Conservation (phyloP, 2,888 invertebrate species). For the Laothoe populi region DNA sequence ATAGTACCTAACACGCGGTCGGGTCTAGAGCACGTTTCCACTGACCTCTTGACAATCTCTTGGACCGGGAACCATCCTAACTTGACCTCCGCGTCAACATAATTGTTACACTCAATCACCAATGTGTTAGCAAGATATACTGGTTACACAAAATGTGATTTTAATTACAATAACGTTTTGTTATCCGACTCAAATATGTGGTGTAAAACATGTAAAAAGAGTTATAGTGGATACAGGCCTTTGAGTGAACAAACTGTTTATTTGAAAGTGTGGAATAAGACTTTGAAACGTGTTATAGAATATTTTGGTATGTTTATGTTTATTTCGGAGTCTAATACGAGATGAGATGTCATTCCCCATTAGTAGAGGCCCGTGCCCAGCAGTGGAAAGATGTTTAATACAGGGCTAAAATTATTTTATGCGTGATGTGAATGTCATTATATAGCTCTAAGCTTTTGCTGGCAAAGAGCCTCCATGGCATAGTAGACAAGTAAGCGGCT, state of each 20-base stretch:
- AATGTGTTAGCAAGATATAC: conserved; percentile 14
- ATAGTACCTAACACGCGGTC: conserved; percentile 46
- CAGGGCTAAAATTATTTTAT: too few relatives aligned
- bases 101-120: not conserved
- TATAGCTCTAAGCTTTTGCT: too few relatives aligned
- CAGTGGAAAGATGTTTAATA: too few relatives aligned
- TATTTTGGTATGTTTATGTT: conserved; percentile 66
- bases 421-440: too few relatives aligned
- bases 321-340: too few relatives aligned
- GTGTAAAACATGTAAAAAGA: conserved; percentile 54
- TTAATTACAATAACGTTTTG: conserved; percentile 35
- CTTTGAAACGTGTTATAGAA: conserved; percentile 51
- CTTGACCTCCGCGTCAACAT: not conserved
- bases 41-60: conserved; percentile 31
- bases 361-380: too few relatives aligned
- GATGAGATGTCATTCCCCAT: too few relatives aligned
- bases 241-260: conserved; percentile 45
- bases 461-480: too few relatives aligned
- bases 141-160: conserved; percentile 34
- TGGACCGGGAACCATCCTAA: not conserved
- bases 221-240: conserved; percentile 47
- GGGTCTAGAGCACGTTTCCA: conserved; percentile 41
- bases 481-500: too few relatives aligned
- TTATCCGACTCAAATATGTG: conserved; percentile 51
- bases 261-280: conserved; percentile 47